Evolutionary conservation across 2,888 invertebrate species (phyloP).

Genomic region (Linnaemya vulpina): DNA sequence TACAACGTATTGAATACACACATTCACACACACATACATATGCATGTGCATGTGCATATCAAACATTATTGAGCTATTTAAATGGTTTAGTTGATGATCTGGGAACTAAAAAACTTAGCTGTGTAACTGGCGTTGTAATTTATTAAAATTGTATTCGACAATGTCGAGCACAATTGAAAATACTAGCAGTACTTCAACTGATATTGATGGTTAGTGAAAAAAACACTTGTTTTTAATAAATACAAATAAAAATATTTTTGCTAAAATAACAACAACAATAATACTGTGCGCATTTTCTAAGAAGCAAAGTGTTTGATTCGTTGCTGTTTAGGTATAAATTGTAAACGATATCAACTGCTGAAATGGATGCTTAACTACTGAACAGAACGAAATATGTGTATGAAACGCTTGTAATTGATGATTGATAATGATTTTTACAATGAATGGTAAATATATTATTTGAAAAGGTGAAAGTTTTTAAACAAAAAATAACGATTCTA

Average conservation of each 20-base stretch:
- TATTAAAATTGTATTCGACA: constrained; percentile 21
- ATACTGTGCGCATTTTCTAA: not conserved
- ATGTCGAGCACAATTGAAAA: constrained; percentile 49
- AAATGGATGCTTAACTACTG: not conserved
- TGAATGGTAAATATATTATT: no score
- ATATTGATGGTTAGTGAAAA: constrained; percentile 65
- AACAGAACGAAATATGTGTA: not conserved
- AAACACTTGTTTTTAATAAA: constrained; percentile 10
- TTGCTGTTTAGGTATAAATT: not conserved
- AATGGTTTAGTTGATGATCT: constrained; percentile 49
- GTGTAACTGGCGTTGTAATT: constrained; percentile 1
- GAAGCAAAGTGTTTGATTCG: not conserved
- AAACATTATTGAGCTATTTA: constrained; percentile 15
- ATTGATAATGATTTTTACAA: no score
- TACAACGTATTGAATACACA: not conserved
- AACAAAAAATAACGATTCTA: no score
- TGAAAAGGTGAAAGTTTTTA: no score
- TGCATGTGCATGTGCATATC: constrained; percentile 8
- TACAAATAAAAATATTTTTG: not conserved
- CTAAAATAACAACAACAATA: not conserved
- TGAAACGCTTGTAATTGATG: no score
- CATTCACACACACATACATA: not conserved
- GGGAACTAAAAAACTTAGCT: constrained; percentile 40
- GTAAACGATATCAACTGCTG: not conserved
- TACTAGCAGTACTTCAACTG: constrained; percentile 23